Evolutionary conservation across 2,797 vertebrate genomes (phyloP), one percentile per base, ranked within the genome.

Genomic region (Oryzias sinensis): DNA sequence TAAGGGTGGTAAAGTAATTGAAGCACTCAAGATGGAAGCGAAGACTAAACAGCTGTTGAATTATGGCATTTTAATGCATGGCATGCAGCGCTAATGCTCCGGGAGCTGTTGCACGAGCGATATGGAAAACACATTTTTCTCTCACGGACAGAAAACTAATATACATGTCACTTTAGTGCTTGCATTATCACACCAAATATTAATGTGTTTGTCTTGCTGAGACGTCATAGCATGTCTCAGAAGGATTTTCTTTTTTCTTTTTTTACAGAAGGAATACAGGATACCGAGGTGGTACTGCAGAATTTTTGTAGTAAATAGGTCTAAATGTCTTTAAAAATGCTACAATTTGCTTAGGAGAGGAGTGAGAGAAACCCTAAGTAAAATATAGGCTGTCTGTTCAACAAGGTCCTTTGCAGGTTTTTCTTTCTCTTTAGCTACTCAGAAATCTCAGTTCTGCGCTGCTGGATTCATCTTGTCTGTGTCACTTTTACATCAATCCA

Each of bases 31-130:
- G 44, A 47, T 9, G 51, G 18, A 56, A 42, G 7, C 55, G 4
- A 52, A 50, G 53, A 42, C 43, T 56, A 49, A 63, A 53, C 14
- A 63, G 24, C 25, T 29, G 37, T 29, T 14, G 51, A 67, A 46
- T 60, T 16, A 62, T 27, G 51, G 20, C 20, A 47, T 51, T 62
- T 66, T 22, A 37, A 51, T 51, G 56, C 48, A 53, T 40, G 45
- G 16, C 14, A 53, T 25, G 25, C 25, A n/a, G 7, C 14, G 4
- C 6, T 29, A 45, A 2, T 3, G 13, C 16, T 40, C 1, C 33
- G 27, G 24, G 50, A 48, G 56, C 11, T 13, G 14, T 9, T 8
- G 48, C 42, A 24, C 14, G 22, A 46, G 33, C 45, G 33, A 40
- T 54, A 48, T n/a, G 13, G 9, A 25, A 24, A 24, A 42, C 18